A percentile compares a stretch with the other conserved stretches of the same genome.
Evolutionary conservation across 2,113 vertebrate species (phyloP).

Genomic region (Tauraco erythrolophus): DNA sequence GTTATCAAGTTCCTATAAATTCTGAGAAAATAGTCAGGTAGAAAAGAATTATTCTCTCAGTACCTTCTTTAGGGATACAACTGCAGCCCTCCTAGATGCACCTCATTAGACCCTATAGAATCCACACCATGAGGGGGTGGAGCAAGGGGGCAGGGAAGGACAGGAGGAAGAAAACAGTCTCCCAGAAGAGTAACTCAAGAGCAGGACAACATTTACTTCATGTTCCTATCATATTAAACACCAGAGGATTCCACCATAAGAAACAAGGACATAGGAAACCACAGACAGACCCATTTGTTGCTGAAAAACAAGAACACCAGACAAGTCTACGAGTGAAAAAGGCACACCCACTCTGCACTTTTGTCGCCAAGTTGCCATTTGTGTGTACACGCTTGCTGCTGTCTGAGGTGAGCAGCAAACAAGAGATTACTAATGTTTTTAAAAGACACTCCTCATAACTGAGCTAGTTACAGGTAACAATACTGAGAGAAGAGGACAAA

Average conservation of each 20-base stretch:
- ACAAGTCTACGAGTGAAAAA: background rate
- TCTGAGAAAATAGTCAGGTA: background rate
- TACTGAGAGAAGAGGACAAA: background rate
- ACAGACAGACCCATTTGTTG: background rate
- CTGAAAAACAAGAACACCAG: background rate
- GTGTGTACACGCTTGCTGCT: background rate
- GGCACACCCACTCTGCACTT: background rate
- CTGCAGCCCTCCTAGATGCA: background rate
- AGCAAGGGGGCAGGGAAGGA: background rate
- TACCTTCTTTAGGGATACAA: background rate
- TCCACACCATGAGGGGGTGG: accelerated
- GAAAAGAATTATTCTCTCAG: background rate
- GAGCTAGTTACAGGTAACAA: background rate
- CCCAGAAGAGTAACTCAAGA: background rate
- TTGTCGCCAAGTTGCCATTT: background rate
- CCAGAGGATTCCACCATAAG: background rate
- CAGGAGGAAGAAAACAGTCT: background rate
- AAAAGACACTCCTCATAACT: background rate
- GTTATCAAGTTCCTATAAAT: background rate
- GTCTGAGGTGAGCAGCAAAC: background rate
- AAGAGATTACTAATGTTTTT: background rate
- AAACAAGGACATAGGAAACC: background rate
- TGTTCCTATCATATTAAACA: background rate
- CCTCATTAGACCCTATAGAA: background rate
- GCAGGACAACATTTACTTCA: background rate